These are phyloP conservation scores for Eublepharis macularius DNA, from an alignment of 2,113 vertebrate species.

Conservation along the genomic window DNA sequence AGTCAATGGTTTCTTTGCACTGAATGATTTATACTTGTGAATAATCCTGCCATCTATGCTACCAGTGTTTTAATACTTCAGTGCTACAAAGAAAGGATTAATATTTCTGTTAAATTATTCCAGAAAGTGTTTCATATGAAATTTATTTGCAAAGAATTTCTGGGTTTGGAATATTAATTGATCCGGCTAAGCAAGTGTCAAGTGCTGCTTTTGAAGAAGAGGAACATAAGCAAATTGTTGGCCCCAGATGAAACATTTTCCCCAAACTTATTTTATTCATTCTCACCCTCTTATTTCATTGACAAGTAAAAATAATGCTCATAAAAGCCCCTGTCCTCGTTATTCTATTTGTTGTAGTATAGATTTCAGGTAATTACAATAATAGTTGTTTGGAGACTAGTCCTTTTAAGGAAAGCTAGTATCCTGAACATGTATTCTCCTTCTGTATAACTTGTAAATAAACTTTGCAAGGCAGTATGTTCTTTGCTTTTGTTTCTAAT, in stretches of 20 bases:
- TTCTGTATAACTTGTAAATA: background rate
- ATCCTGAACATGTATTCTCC: background rate
- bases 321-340: background rate
- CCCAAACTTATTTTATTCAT: fast-evolving
- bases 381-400: background rate
- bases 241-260: slow-evolving; percentile 24
- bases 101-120: background rate
- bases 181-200: background rate
- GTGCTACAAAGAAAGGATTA: background rate
- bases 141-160: background rate
- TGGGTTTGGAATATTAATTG: background rate
- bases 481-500: slow-evolving; percentile 8
- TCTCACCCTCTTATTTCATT: background rate
- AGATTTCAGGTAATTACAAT: background rate
- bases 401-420: background rate
- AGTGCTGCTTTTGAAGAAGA: background rate
- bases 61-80: background rate
- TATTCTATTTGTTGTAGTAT: background rate
- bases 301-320: background rate
- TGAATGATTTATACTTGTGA: background rate
- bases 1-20: background rate
- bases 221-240: slow-evolving; percentile 28
- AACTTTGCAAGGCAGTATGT: background rate
- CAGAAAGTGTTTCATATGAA: background rate
- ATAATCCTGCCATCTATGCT: background rate